Evolutionary conservation across 64 coral and sea anemone genomes (phyloP).

Genomic region (Stichodactyla helianthus): DNA sequence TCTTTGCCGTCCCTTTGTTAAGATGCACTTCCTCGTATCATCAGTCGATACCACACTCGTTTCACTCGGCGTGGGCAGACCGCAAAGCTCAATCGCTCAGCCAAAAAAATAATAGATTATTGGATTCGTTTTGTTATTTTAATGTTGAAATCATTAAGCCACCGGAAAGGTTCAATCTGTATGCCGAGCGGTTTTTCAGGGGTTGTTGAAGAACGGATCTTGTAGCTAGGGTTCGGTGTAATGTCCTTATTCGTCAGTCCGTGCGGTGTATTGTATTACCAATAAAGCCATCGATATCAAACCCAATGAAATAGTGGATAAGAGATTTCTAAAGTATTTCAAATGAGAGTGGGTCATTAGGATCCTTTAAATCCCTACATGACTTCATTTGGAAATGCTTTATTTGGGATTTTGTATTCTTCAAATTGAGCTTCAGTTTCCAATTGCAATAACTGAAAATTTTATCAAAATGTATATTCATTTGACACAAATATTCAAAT

Average conservation of each 20-base stretch:
- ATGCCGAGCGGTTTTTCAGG: not conserved
- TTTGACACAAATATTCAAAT: not conserved
- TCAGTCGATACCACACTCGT: not conserved
- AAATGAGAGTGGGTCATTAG: not conserved
- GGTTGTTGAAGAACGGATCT: not conserved
- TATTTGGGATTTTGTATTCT: not conserved
- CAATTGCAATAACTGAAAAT: not conserved
- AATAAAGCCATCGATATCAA: not conserved
- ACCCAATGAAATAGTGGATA: not conserved
- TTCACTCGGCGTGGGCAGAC: not conserved
- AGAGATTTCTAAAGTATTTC: not conserved
- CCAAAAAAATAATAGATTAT: not conserved
- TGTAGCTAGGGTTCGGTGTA: not conserved
- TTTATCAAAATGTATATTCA: not conserved
- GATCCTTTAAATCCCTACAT: not conserved
- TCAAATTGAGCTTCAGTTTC: not conserved
- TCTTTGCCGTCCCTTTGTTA: not conserved
- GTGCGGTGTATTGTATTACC: not conserved
- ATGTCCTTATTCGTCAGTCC: not conserved
- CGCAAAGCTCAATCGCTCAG: not conserved
- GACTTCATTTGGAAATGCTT: not conserved
- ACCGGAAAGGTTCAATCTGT: not conserved
- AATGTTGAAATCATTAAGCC: conserved; percentile 3
- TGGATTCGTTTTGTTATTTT: not conserved
- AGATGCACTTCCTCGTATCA: not conserved